Evolutionary conservation across 2,113 vertebrate genomes (phyloP).

Genomic region (Carettochelys insculpta): DNA sequence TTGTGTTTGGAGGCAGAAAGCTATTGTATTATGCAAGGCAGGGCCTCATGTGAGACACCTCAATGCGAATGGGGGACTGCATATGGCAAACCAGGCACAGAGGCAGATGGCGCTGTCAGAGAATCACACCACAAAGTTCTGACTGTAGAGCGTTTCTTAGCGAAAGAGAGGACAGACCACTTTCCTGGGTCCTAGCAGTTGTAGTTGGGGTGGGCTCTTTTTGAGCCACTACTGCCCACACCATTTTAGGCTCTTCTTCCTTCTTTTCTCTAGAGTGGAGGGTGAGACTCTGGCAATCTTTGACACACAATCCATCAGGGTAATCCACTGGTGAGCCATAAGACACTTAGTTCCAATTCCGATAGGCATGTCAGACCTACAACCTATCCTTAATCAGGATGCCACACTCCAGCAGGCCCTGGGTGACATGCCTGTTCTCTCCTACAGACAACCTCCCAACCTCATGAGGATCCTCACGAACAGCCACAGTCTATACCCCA

Average conservation of each 20-base stretch:
- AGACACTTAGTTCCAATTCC: too few species aligned
- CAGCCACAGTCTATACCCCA: too few species aligned
- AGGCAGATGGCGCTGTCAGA: not conserved
- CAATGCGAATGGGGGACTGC: not conserved
- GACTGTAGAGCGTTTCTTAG: not conserved
- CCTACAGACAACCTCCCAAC: too few species aligned
- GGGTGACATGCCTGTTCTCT: too few species aligned
- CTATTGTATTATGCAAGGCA: not conserved
- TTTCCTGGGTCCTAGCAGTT: not conserved
- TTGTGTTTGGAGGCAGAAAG: not conserved
- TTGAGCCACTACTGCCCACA: not conserved
- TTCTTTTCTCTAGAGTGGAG: not conserved
- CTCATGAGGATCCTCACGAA: too few species aligned
- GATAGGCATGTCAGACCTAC: too few species aligned
- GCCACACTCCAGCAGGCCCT: too few species aligned
- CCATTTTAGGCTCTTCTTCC: not conserved
- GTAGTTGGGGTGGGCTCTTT: not conserved
- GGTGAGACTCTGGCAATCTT: too few species aligned
- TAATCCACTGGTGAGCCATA: too few species aligned
- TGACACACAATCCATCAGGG: too few species aligned
- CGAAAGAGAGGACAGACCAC: not conserved
- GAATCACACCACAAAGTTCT: not conserved
- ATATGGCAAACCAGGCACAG: not conserved
- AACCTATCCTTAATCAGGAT: too few species aligned
- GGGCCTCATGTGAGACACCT: not conserved